Base-by-base conservation (phyloP, 1,140 invertebrate species). In the Megalonaias nervosa region DNA sequence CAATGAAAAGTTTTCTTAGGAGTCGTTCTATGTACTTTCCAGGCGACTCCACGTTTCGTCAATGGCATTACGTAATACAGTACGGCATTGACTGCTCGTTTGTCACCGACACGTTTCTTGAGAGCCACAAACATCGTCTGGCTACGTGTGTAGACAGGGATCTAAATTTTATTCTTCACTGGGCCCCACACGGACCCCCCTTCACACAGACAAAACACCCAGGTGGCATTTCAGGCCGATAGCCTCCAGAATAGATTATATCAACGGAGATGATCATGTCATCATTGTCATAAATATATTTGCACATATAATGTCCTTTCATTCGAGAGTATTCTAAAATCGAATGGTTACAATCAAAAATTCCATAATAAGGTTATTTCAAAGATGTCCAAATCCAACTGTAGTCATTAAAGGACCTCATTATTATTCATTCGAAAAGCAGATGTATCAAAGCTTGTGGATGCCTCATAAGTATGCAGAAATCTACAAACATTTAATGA, bases 371-470 rank as follows among this genome's bases (percentile, higher is more conserved):
- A 57, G 16, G 21, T 21, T 77, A 26, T 57, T 77, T 48, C 17
- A 57, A 14, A 59, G 62, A 23, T 65, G 71, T 59, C 31, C 56
- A 38, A 64, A 67, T 48, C 57, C 61, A 55, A 56, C 55, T 48
- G 55, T 77, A 1, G 56, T 67, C 55, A 71, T 77, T 15, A 77
- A 77, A 60, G 75, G 75, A 48, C 75, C 75, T 0, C 60, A 77
- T 67, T 62, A 68, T 2, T 77, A 65, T 68, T 71, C 75, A 15
- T 77, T 77, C 67, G 60, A 67, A 21, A 75, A 62, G 64, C 70
- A 67, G 38, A 67, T 6, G 1, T 57, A 77, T 60, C 75, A 77
- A 26, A 61, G 71, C 23, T 66, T 71, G 11, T 71, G 68, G 68
- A 71, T 71, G 68, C 75, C 64, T 21, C 69, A 77, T 31, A 55